These are phyloP conservation scores for Venustoraphidia nigricollis DNA, from an alignment of 2,888 invertebrate genomes.

Conservation along the genomic window DNA sequence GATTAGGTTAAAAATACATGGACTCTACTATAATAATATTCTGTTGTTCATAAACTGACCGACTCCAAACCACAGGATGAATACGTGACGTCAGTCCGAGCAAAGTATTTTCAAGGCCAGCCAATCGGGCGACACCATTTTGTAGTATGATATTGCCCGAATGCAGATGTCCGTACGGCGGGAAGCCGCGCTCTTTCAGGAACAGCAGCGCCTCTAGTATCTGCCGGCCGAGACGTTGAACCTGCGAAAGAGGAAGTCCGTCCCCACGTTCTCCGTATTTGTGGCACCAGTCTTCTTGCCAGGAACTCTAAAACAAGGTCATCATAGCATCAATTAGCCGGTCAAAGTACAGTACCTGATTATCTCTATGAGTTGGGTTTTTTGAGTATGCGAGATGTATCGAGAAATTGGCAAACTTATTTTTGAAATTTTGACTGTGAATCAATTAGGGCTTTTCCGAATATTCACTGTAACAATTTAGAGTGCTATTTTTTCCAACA, in stretches of 20 bases:
- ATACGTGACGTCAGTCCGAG: conserved; percentile 54
- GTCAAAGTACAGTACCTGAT: neutral
- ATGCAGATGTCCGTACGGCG: conserved; percentile 73
- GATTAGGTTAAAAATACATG: too few species aligned
- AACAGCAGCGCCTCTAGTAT: conserved; percentile 76
- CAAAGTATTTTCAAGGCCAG: conserved; percentile 75
- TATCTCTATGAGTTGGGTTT: too few species aligned
- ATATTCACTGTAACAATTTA: too few species aligned
- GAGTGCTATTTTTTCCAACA: too few species aligned
- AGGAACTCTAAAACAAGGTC: conserved; percentile 44
- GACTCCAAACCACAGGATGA: conserved; percentile 33
- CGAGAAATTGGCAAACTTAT: too few species aligned
- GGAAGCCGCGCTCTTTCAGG: conserved; percentile 74
- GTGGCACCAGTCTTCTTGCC: conserved; percentile 63
- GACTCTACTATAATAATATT: too few species aligned
- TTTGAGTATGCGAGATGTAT: too few species aligned
- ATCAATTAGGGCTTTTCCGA: too few species aligned
- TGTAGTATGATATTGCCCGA: conserved; percentile 84
- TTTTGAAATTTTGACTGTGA: too few species aligned
- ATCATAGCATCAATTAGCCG: neutral
- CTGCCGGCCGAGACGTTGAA: conserved; percentile 76
- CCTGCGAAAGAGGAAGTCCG: conserved; percentile 61
- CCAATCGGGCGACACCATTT: conserved; percentile 82
- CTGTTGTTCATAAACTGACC: conserved; percentile 7
- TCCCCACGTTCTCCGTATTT: conserved; percentile 56